Evolutionary conservation across 2,888 invertebrate species (phyloP), one percentile per base, ranked within the genome.

Genomic region (Herminia tarsipennalis): DNA sequence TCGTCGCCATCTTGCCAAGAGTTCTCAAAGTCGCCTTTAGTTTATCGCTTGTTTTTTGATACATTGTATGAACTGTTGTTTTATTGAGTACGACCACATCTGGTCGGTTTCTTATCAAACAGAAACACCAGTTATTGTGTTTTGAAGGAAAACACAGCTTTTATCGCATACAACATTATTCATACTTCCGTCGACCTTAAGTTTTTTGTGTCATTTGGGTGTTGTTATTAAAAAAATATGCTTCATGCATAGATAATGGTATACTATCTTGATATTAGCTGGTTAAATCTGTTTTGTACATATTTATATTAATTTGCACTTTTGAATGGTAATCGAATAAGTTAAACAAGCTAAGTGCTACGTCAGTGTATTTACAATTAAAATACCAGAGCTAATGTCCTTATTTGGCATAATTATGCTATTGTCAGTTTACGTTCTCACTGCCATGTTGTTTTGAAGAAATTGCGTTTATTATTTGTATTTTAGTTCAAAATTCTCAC

Each of bases 141-240:
- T 81, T 73, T 74, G 77, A 89, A 88, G 86, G 83, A 86, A 86
- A 87, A 88, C 75, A 81, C 63, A 60, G 60, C 44, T 64, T 48
- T 83, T 86, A 88, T 86, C 86, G 71, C 71, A 60, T 63, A 56
- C 59, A 56, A 67, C 73, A 78, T 76, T 83, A 75, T 76, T 73
- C 73, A 73, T 63, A 76, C 79, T 82, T 87, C 88, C 88, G 86
- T 86, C 88, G 86, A 78, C 76, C 82, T 81, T 75, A 81, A 79
- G 76, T 81, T 75, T 72, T 65, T 69, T 24, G 69, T 66, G 66
- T 72, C 73, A 70, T 73, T 75, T 68, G 25, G 35, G 18, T n/a
- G 36, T 14, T 36, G 4, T 22, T 12, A 17, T 18, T 24, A 36
- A 9, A 34, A 16, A 16, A 4, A 21, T 10, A 34, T 16, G 16